Evolutionary conservation across 2,797 vertebrate genomes (phyloP).

Genomic region (Acanthornis magna): DNA sequence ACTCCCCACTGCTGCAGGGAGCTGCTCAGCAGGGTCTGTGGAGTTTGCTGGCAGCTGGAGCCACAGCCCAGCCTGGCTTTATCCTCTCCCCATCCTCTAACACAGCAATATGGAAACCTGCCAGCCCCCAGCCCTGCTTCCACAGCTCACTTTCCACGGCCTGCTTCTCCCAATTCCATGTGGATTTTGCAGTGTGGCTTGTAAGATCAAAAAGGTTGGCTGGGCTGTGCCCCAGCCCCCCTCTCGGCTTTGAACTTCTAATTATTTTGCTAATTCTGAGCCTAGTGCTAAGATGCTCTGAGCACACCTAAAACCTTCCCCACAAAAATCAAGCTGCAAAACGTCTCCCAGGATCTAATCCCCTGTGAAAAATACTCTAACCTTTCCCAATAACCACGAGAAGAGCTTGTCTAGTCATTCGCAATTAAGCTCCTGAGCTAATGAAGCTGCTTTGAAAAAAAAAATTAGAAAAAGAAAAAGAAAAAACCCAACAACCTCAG

Average conservation of each 20-base stretch:
- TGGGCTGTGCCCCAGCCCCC: neutral
- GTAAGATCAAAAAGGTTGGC: slow-evolving; percentile 35
- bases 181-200: neutral
- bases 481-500: slow-evolving; percentile 6
- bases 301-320: slow-evolving; percentile 49
- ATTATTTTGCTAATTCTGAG: slow-evolving; percentile 54
- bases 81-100: neutral
- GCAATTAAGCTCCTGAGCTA: slow-evolving; percentile 62
- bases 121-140: neutral
- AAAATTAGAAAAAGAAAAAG: neutral
- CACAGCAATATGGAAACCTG: neutral
- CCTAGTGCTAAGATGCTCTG: slow-evolving; percentile 3
- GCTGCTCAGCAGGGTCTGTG: neutral
- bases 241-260: slow-evolving; percentile 35
- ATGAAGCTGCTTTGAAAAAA: slow-evolving; percentile 36
- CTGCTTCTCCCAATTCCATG: neutral
- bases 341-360: slow-evolving; percentile 16
- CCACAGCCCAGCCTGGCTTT: neutral
- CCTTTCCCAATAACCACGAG: slow-evolving; percentile 35
- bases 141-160: neutral
- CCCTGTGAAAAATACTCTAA: slow-evolving; percentile 32
- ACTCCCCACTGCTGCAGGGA: neutral
- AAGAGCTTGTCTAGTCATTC: slow-evolving; percentile 49
- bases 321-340: slow-evolving; percentile 30
- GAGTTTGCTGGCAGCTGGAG: neutral